These are phyloP conservation scores for Zaprionus ghesquierei DNA, from an alignment of 1,140 invertebrate genomes.

Conservation along the genomic window DNA sequence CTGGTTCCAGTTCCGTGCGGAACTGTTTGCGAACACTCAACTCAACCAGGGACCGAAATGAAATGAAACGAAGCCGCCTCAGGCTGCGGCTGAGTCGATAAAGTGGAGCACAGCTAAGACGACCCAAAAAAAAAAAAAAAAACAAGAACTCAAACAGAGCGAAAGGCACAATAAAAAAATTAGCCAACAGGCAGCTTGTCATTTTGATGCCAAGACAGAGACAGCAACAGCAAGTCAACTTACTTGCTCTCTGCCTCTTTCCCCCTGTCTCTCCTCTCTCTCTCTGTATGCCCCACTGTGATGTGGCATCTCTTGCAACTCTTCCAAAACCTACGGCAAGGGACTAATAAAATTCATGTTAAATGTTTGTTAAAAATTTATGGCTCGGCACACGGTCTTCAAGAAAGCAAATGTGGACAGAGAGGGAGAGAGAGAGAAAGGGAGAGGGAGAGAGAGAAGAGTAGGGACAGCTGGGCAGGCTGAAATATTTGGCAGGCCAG, in stretches of 20 bases:
- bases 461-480: neutral
- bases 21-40: neutral
- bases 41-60: conserved; percentile 1
- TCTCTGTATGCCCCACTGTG: neutral
- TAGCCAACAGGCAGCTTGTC: conserved; percentile 29
- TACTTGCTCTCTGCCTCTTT: neutral
- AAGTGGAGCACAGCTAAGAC: conserved; percentile 30
- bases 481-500: neutral
- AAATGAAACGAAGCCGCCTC: conserved; percentile 13
- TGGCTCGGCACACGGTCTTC: conserved; percentile 45
- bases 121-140: conserved; percentile 3
- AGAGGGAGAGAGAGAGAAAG: neutral
- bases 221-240: conserved; percentile 15
- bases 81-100: conserved; percentile 6
- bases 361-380: conserved; percentile 82
- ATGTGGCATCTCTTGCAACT: conserved; percentile 4
- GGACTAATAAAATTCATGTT: conserved; percentile 80
- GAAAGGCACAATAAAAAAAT: conserved; percentile 41
- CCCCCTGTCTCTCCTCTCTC: neutral
- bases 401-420: conserved; percentile 4
- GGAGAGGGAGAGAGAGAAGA: neutral
- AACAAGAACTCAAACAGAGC: neutral
- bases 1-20: conserved; percentile 25
- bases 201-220: conserved; percentile 52
- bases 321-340: conserved; percentile 52